Conservation (phyloP, 2,797 vertebrate species). For the Dicrostonyx torquatus region DNA sequence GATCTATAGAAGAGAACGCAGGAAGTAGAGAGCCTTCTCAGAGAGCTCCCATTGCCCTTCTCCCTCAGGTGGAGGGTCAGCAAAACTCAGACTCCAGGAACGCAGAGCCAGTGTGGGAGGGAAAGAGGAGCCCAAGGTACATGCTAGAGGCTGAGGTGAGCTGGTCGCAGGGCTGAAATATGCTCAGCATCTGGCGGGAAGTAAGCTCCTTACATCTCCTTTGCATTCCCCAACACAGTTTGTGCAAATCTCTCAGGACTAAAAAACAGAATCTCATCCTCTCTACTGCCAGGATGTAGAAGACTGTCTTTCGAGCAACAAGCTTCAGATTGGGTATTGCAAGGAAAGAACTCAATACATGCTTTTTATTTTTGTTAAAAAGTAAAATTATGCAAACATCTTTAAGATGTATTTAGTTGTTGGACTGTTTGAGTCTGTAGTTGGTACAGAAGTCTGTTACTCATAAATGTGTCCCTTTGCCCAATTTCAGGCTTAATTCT, state of each 20-base stretch:
- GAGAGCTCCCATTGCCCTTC: accelerated
- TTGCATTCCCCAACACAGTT: not conserved
- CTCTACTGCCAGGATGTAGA: not conserved
- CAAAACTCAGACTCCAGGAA: not conserved
- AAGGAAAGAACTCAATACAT: not conserved
- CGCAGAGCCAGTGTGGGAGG: accelerated
- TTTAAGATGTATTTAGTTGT: not conserved
- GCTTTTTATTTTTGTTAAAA: slow-evolving; percentile 33
- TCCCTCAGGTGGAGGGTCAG: not conserved
- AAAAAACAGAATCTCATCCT: not conserved
- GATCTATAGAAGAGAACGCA: too few relatives aligned
- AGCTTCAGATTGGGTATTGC: not conserved
- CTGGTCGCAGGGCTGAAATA: not conserved
- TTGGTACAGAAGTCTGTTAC: not conserved
- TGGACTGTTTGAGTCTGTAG: not conserved
- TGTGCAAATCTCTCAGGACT: not conserved
- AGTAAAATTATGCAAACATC: not conserved
- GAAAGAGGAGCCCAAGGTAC: not conserved
- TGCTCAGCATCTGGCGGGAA: not conserved
- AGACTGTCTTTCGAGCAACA: not conserved
- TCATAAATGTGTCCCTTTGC: not conserved
- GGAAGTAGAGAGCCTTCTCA: not conserved
- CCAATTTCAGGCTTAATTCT: not conserved
- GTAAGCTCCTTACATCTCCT: not conserved
- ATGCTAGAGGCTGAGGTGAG: not conserved